Conservation (phyloP, 2,888 invertebrate genomes). For the Campoplex nolae region DNA sequence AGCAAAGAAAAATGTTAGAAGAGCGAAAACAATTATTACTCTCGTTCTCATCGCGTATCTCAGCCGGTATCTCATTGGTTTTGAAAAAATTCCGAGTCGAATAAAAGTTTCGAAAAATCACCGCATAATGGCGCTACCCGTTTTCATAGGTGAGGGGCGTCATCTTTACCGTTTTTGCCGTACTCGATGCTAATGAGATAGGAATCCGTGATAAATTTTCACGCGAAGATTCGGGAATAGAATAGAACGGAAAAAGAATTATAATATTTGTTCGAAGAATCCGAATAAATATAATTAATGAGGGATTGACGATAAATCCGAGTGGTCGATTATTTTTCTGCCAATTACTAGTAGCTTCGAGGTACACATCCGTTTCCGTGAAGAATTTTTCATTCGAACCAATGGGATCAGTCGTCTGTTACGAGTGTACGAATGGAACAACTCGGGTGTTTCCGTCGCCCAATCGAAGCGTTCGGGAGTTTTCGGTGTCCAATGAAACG, state of each 20-base stretch:
- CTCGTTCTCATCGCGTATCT: background rate
- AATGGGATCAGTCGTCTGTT: conserved; percentile 35
- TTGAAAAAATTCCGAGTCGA: background rate
- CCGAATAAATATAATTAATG: background rate
- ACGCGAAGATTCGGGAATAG: background rate
- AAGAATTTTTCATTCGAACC: background rate
- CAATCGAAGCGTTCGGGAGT: conserved; percentile 20
- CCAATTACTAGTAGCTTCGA: background rate
- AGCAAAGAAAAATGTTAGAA: background rate
- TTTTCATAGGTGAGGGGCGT: background rate
- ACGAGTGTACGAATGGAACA: background rate
- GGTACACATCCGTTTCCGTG: conserved; percentile 3
- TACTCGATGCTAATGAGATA: background rate
- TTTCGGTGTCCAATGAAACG: conserved; percentile 32
- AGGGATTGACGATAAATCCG: background rate
- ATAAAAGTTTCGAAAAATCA: background rate
- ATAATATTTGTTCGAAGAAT: too few species aligned
- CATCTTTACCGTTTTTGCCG: background rate
- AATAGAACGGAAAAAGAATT: background rate
- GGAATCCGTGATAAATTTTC: background rate
- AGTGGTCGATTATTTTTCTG: background rate
- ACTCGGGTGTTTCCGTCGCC: background rate
- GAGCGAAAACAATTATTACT: background rate
- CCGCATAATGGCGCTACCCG: background rate
- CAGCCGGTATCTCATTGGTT: background rate